phyloP scores from a whole-genome alignment of 2,797 vertebrate species.

The Numenius phaeopus region DNA sequence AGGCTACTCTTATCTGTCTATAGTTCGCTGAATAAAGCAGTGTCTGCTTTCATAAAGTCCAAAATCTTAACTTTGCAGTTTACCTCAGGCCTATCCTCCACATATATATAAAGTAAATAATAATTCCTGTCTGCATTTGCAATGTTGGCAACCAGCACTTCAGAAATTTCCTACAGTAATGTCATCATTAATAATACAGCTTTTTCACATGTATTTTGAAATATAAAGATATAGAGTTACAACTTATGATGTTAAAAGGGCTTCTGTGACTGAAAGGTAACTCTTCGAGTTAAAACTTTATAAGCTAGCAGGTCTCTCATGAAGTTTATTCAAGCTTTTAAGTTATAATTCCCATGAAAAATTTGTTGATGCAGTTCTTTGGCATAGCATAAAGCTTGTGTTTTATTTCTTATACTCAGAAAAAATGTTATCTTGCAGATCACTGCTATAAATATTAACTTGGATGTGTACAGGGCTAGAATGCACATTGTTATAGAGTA shows the following conservation, averaged over 20 bases:
- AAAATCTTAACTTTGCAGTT: not conserved
- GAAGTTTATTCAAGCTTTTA: constrained; percentile 46
- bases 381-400: not conserved
- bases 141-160: not conserved
- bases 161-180: not conserved
- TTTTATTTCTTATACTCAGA: constrained; percentile 33
- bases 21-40: not conserved
- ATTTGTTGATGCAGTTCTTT: constrained; percentile 3
- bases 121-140: not conserved
- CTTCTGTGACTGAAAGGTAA: not conserved
- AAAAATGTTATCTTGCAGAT: constrained; percentile 46
- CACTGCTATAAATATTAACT: not conserved
- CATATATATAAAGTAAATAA: not conserved
- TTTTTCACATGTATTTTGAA: not conserved
- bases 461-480: not conserved
- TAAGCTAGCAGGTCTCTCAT: not conserved
- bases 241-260: not conserved
- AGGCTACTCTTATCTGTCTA: not conserved
- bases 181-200: not conserved
- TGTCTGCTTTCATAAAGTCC: not conserved
- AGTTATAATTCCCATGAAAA: constrained; percentile 33
- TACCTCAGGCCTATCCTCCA: not conserved
- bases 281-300: constrained; percentile 14
- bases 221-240: not conserved
- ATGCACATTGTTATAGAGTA: not conserved